Conservation (phyloP, 2,797 vertebrate genomes). For the Leptatherina wallacei region DNA sequence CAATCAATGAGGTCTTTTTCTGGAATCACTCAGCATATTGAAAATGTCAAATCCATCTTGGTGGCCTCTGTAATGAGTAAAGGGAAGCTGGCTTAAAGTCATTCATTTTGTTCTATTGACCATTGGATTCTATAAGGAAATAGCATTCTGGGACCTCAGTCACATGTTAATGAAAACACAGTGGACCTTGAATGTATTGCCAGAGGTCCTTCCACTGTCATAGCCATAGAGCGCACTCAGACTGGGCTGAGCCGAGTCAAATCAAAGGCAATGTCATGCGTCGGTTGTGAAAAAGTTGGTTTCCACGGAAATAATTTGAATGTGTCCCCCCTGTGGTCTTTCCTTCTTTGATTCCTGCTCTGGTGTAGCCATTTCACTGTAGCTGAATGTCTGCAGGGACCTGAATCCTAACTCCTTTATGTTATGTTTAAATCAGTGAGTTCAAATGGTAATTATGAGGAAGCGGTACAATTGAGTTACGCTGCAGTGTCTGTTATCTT, state of each 20-base stretch:
- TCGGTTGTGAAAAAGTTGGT: constrained; percentile 40
- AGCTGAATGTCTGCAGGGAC: constrained; percentile 37
- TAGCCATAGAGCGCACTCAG: constrained; percentile 55
- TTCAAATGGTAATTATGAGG: constrained; percentile 27
- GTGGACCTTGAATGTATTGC: constrained; percentile 64
- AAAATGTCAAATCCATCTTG: constrained; percentile 84
- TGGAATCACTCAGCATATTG: constrained; percentile 81
- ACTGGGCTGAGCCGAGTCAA: constrained; percentile 65
- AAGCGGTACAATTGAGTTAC: constrained; percentile 5
- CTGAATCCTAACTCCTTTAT: constrained; percentile 35
- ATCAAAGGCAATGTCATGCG: constrained; percentile 61
- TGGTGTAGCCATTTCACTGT: constrained; percentile 26
- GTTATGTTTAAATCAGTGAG: constrained; percentile 20
- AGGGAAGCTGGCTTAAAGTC: constrained; percentile 69
- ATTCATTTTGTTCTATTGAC: constrained; percentile 81
- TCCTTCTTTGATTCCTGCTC: constrained; percentile 37
- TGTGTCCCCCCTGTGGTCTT: constrained; percentile 31
- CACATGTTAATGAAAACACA: constrained; percentile 72
- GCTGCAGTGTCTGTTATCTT: constrained; percentile 29
- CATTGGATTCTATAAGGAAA: constrained; percentile 74
- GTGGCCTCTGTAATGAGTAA: constrained; percentile 70
- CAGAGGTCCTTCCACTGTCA: constrained; percentile 57
- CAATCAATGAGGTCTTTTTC: constrained; percentile 76
- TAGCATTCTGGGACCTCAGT: constrained; percentile 59
- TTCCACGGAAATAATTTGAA: constrained; percentile 63